Percentiles rank a stretch among this genome's conserved stretches.
Conservation (phyloP, 1,140 invertebrate genomes). For the Drosophila lacteicornis region DNA sequence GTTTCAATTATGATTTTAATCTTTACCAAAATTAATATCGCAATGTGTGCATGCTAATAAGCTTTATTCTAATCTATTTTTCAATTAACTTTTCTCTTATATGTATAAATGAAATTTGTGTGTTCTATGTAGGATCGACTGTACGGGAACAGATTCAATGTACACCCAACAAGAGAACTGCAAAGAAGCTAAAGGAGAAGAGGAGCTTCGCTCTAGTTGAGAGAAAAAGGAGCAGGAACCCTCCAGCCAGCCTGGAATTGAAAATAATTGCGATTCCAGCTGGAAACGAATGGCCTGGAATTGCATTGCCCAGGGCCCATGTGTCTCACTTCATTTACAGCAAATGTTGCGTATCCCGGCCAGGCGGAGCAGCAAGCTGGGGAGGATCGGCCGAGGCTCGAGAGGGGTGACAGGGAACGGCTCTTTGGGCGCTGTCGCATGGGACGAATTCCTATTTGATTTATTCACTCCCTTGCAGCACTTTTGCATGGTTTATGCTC, state of each 20-base stretch:
- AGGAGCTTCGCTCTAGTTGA: slow-evolving; percentile 28
- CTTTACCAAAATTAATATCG: too few species aligned
- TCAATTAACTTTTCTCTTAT: too few species aligned
- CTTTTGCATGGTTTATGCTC: slow-evolving; percentile 1
- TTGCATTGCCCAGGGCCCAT: slow-evolving; percentile 29
- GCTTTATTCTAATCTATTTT: too few species aligned
- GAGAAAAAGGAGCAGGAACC: slow-evolving; percentile 33
- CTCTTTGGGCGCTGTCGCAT: slow-evolving; percentile 30
- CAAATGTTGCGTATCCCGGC: slow-evolving; percentile 72
- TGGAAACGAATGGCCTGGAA: slow-evolving; percentile 33
- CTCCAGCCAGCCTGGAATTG: slow-evolving; percentile 31
- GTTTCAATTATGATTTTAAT: too few species aligned
- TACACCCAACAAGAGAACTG: slow-evolving; percentile 16
- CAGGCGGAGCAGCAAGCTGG: slow-evolving; percentile 1
- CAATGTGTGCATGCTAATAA: too few species aligned
- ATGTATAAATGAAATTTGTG: too few species aligned
- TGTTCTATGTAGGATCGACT: background rate
- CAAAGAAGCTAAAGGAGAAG: slow-evolving; percentile 8
- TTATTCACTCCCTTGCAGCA: slow-evolving; percentile 51
- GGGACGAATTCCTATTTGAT: slow-evolving; percentile 75
- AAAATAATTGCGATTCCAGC: slow-evolving; percentile 49
- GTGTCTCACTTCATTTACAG: slow-evolving; percentile 62
- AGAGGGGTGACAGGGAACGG: slow-evolving; percentile 5
- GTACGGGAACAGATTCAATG: slow-evolving; percentile 14
- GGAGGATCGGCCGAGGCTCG: slow-evolving; percentile 6